phyloP scores from a whole-genome alignment of 2,113 vertebrate species.

The Protobothrops mucrosquamatus region DNA sequence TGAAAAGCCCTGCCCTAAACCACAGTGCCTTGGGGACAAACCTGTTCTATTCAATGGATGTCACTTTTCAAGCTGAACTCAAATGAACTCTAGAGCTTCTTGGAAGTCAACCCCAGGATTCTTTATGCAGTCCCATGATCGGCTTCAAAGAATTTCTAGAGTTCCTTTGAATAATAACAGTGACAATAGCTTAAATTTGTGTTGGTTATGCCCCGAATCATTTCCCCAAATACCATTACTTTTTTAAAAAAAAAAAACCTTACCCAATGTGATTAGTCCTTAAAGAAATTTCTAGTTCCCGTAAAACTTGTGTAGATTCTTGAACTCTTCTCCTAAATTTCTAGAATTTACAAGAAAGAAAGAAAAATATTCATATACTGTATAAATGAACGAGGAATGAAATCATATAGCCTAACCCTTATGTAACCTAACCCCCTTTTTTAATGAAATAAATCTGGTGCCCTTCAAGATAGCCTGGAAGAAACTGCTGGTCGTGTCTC shows the following conservation, averaged over 20 bases:
- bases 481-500: too few species aligned
- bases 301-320: slow-evolving; percentile 94
- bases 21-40: background rate
- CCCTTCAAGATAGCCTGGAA: background rate
- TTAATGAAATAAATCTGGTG: background rate
- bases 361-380: slow-evolving; percentile 24
- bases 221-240: background rate
- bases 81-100: background rate
- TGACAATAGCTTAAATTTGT: background rate
- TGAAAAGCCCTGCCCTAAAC: background rate
- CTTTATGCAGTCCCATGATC: background rate
- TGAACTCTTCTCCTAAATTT: slow-evolving; percentile 97
- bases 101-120: background rate
- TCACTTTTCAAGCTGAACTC: background rate
- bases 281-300: slow-evolving; percentile 98
- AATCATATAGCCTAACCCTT: background rate
- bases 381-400: background rate
- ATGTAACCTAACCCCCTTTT: background rate
- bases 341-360: slow-evolving; percentile 64
- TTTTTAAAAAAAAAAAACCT: slow-evolving; percentile 53
- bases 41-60: background rate
- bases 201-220: background rate
- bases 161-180: background rate
- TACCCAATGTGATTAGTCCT: slow-evolving; percentile 98
- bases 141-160: background rate